Percentiles rank a stretch among this genome's conserved stretches.
Evolutionary conservation across 2,888 invertebrate species (phyloP).

Genomic region (Eustalomyia histrio): DNA sequence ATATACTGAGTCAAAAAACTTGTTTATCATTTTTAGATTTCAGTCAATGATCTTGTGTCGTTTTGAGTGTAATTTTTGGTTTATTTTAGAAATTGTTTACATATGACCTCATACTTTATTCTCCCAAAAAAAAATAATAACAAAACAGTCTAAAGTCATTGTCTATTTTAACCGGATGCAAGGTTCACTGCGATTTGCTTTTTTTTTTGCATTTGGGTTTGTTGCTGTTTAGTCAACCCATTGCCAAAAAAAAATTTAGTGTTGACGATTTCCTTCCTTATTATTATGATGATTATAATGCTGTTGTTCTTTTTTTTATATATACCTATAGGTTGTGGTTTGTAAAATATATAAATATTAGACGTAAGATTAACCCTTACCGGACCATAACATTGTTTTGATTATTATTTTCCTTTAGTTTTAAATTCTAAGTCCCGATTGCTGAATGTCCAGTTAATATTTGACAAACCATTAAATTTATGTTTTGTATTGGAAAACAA

Average conservation of each 20-base stretch:
- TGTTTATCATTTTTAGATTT: not conserved
- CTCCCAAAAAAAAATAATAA: slow-evolving; percentile 11
- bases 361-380: not conserved
- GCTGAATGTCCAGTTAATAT: too few species aligned
- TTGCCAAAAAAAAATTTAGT: slow-evolving; percentile 55
- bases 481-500: too few species aligned
- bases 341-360: not conserved
- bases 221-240: slow-evolving; percentile 47
- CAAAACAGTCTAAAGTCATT: slow-evolving; percentile 29
- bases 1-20: not conserved
- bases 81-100: slow-evolving; percentile 29
- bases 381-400: too few species aligned
- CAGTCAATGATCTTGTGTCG: not conserved
- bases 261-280: slow-evolving; percentile 59
- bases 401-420: too few species aligned
- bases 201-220: slow-evolving; percentile 63
- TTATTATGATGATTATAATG: not conserved
- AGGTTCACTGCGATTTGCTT: slow-evolving; percentile 55
- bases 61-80: not conserved
- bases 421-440: too few species aligned
- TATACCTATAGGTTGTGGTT: not conserved
- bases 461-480: too few species aligned
- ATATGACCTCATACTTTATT: slow-evolving; percentile 42
- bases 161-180: slow-evolving; percentile 59
- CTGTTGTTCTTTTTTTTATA: not conserved